phyloP scores from a whole-genome alignment of 2,113 vertebrate genomes.

The Pollachius pollachius region DNA sequence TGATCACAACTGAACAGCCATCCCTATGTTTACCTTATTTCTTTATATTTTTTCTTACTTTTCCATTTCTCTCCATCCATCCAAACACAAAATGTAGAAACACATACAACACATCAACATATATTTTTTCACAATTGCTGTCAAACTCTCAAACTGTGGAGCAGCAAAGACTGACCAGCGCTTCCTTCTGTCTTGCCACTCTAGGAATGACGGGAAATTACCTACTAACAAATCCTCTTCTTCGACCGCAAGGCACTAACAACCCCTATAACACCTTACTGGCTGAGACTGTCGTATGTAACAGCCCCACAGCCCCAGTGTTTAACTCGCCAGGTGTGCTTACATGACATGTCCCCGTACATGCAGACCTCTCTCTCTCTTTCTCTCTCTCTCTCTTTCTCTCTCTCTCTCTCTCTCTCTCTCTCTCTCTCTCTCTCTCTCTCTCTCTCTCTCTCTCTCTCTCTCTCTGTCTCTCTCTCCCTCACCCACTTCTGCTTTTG shows the following conservation, averaged over 20 bases:
- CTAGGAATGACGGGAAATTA: conserved; percentile 99
- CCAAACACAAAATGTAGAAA: no score
- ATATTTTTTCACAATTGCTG: no score
- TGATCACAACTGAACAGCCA: no score
- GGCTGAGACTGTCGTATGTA: conserved; percentile 99
- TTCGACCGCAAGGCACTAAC: conserved; percentile 99
- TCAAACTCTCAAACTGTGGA: no score
- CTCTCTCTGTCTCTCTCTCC: conserved; percentile 23
- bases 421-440: not conserved
- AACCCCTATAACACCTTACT: conserved; percentile 99
- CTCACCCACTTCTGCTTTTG: not conserved
- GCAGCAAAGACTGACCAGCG: not conserved
- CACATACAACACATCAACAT: no score
- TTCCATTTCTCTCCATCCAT: no score
- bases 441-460: conserved; percentile 11
- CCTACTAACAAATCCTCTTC: conserved; percentile 99
- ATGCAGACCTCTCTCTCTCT: conserved; percentile 33
- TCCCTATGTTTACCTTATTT: no score
- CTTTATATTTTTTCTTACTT: no score
- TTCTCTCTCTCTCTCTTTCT: conserved; percentile 26
- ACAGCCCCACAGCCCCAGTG: conserved; percentile 96
- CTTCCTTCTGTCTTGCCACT: conserved; percentile 85
- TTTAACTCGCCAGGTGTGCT: conserved; percentile 99
- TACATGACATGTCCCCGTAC: conserved; percentile 71
- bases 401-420: conserved; percentile 11